Conservation (phyloP, 2,797 vertebrate species). For the Gambelia wislizenii region DNA sequence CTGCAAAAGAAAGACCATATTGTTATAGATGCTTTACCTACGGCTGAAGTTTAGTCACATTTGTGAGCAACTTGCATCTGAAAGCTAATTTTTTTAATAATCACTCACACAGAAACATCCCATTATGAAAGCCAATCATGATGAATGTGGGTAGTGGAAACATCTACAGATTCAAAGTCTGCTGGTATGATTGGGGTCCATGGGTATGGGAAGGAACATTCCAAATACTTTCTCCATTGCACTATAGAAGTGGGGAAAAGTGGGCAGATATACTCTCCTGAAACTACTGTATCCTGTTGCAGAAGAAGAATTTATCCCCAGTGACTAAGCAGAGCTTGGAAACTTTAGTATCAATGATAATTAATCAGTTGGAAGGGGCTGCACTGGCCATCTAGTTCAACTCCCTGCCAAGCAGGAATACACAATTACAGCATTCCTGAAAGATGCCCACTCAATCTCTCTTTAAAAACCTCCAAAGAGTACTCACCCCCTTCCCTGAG, state of each 20-base stretch:
- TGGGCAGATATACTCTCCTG: neutral
- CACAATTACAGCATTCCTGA: too few species aligned
- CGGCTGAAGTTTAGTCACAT: neutral
- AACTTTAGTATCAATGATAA: too few species aligned
- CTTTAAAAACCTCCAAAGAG: too few species aligned
- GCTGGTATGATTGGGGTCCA: too few species aligned
- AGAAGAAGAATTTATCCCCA: neutral
- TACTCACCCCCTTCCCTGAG: neutral
- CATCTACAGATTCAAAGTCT: neutral
- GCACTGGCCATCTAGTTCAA: too few species aligned
- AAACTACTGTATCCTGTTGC: neutral
- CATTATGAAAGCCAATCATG: neutral
- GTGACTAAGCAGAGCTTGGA: neutral
- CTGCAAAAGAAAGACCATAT: constrained; percentile 46
- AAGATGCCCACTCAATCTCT: too few species aligned
- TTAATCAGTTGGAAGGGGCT: too few species aligned
- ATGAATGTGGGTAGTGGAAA: neutral
- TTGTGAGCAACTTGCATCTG: neutral
- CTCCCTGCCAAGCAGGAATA: too few species aligned
- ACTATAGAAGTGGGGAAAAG: neutral
- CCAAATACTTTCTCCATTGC: neutral
- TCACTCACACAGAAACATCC: too few species aligned
- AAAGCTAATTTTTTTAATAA: too few species aligned
- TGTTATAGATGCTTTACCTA: neutral
- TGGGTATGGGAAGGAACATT: neutral